Evolutionary conservation across 2,113 vertebrate species (phyloP), one percentile per base, ranked within the genome.

Genomic region (Eublepharis macularius): DNA sequence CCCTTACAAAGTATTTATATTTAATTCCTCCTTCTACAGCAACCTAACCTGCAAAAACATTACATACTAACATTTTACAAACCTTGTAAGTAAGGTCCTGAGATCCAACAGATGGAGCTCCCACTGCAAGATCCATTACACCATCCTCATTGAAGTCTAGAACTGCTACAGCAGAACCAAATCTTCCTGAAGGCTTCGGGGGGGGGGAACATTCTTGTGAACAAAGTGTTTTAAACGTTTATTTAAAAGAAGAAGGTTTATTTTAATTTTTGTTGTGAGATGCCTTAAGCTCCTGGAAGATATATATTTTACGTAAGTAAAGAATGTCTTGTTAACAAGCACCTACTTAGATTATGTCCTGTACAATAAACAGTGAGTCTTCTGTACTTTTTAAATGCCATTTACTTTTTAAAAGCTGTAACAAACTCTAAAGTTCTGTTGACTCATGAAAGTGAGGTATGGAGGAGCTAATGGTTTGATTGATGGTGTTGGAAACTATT

Each of bases 141-240:
- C 96, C 96, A 2, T 97, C 97, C 47, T 84, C 49, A 88, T 97
- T 97, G 49, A 97, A 97, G 77, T 97, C 97, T 89, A 97, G 75
- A 73, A 96, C 91, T 24, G 96, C 93, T 93, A 97, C 32, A 7
- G 97, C 94, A 8, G 96, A 97, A 83, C 97, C 97, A 84, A 97
- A 96, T 43, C 96, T 96, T 88, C 96, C 96, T 90, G 96, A 95
- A 81, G 94, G 92, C 60, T 63, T 54, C 29, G 26, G 24, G 57
- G 6, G 21, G 26, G 8, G 26, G 19, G 57, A 63, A 63, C 60
- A 77, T 34, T 76, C 0, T 47, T 26, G 36, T 7, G 13, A 60
- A 41, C 60, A 26, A 6, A 24, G 21, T 7, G 1, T 60, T 24
- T 26, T 60, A 7, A 60, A 7, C 26, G 21, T 60, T 24, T 7